Base-by-base conservation (phyloP, 2,888 invertebrate species). In the Cataglyphis rosenhaueri region DNA sequence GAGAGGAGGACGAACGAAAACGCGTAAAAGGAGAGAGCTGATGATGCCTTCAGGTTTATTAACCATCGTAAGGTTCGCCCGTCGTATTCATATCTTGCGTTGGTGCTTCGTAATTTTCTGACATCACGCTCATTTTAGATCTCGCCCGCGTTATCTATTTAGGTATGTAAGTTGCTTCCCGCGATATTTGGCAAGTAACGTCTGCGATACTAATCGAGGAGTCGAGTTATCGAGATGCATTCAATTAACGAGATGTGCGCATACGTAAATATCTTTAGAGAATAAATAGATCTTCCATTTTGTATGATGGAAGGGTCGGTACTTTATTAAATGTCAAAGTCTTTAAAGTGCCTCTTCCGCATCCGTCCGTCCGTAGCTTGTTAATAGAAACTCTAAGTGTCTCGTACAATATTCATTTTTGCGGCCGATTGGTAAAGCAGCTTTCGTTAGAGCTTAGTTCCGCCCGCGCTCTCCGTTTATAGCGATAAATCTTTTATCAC, bases 351-450 rank as follows among this genome's bases (percentile, higher is more conserved):
- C 32, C 15, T 44, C 32, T 59, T 44, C n/a, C 57, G 10, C 29
- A 57, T 66, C 32, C 21, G 29, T 38, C 18, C 15, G 52, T 12
- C 21, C 9, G 25, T 25, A 44, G 15, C 15, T 70, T 35, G 78
- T 79, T 79, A 61, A 79, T 48, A 59, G 59, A 71, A 79, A 79
- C 73, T 71, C 59, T 25, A 59, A 79, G 78, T 44, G 71, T 73
- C 59, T 70, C 74, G 78, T 79, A 25, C n/a, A 71, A 68, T 71
- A 79, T 79, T 79, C n/a, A 79, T 79, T 73, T 79, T 79, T 73
- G 59, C 78, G 73, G 73, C 44, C 59, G 59, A 79, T 79, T 79
- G 73, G 25, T 71, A 71, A 79, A 78, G 78, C 73, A 59, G 78
- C 73, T 78, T 71, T 78, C 35, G 59, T 32, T n/a, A 59, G 6